These are phyloP conservation scores for Perizoma affinitatum DNA, from an alignment of 2,888 invertebrate species.

Conservation along the genomic window DNA sequence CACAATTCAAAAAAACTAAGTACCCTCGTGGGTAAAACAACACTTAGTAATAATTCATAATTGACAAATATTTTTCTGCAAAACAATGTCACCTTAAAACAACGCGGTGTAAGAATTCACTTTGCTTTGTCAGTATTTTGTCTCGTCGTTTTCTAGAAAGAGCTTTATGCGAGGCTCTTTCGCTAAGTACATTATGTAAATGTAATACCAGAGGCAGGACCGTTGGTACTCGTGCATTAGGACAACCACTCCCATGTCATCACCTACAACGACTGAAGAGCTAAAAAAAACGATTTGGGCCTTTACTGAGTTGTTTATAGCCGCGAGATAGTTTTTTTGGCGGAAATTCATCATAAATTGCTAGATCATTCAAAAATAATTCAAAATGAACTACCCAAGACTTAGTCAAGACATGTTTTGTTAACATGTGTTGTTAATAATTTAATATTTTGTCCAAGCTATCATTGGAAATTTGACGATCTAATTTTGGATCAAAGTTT, in stretches of 20 bases:
- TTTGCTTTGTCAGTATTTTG: conserved; percentile 57
- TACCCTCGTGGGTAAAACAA: conserved; percentile 51
- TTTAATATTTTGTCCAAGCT: too few relatives aligned
- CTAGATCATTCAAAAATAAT: too few relatives aligned
- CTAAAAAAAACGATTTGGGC: neutral
- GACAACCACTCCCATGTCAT: conserved; percentile 70
- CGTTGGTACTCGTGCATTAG: conserved; percentile 59
- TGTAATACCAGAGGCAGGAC: conserved; percentile 73
- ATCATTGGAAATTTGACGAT: too few relatives aligned
- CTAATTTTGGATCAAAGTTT: too few relatives aligned
- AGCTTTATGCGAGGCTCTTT: conserved; percentile 72
- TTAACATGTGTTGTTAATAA: too few relatives aligned
- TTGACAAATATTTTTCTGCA: conserved; percentile 49
- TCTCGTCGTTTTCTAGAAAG: conserved; percentile 65
- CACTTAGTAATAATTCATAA: conserved; percentile 59
- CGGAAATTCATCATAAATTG: too few relatives aligned
- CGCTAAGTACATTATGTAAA: conserved; percentile 79
- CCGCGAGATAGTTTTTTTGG: too few relatives aligned
- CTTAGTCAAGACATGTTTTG: too few relatives aligned
- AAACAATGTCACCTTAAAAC: conserved; percentile 51
- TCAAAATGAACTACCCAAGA: too few relatives aligned
- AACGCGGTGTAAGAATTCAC: conserved; percentile 54
- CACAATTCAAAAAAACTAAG: conserved; percentile 46
- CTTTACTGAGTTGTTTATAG: too few relatives aligned
- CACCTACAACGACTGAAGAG: conserved; percentile 43